phyloP scores from a whole-genome alignment of 2,888 invertebrate genomes.

The Papilio demoleus region DNA sequence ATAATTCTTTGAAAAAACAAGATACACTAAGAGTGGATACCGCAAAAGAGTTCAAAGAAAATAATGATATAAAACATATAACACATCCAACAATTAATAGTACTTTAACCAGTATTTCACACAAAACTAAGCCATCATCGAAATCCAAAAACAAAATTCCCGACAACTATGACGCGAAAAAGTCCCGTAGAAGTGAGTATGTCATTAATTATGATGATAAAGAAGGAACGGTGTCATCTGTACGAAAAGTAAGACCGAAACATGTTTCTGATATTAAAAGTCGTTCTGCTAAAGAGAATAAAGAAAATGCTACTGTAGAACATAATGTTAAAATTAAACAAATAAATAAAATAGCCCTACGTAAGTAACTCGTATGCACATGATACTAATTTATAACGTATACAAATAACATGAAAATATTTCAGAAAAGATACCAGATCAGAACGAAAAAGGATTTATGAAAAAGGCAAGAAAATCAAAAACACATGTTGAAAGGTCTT shows the following conservation, averaged over 20 bases:
- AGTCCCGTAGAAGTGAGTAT: constrained; percentile 67
- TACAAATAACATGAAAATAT: constrained; percentile 69
- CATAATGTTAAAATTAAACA: constrained; percentile 59
- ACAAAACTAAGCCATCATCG: constrained; percentile 41
- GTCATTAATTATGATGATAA: constrained; percentile 79
- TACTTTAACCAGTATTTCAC: constrained; percentile 40
- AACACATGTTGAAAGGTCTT: constrained; percentile 68
- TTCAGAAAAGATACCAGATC: constrained; percentile 77
- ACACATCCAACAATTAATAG: constrained; percentile 41
- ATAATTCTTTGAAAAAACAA: constrained; percentile 15
- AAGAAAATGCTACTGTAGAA: constrained; percentile 61
- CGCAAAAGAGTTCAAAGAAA: constrained; percentile 36
- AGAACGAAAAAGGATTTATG: constrained; percentile 60
- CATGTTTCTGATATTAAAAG: constrained; percentile 62
- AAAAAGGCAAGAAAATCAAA: constrained; percentile 68
- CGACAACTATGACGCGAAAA: constrained; percentile 48
- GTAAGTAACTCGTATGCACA: constrained; percentile 77
- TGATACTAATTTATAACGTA: constrained; percentile 57
- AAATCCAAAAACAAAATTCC: constrained; percentile 46
- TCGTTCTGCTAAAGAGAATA: constrained; percentile 60
- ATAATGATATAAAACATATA: constrained; percentile 37
- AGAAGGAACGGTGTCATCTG: constrained; percentile 76
- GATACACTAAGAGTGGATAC: background rate
- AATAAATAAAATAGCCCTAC: constrained; percentile 68
- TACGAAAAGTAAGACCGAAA: constrained; percentile 69